phyloP scores from a whole-genome alignment of 2,113 vertebrate genomes.

The Gopherus evgoodei region DNA sequence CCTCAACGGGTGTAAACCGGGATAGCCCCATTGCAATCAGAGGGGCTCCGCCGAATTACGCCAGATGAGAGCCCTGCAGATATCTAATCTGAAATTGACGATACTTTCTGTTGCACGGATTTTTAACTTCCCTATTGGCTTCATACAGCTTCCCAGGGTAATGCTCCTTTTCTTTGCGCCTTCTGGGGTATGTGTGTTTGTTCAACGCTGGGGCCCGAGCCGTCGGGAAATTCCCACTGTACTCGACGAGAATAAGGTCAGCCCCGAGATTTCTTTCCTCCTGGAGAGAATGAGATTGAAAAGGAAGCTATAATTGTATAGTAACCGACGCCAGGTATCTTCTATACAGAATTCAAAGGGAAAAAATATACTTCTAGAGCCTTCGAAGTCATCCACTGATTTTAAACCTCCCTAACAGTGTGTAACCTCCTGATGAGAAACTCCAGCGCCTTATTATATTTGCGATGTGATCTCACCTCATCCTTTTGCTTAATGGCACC shows the following conservation, averaged over 20 bases:
- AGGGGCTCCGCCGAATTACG: neutral
- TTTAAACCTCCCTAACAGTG: neutral
- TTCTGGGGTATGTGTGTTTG: accelerated
- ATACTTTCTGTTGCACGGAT: neutral
- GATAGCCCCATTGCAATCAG: accelerated
- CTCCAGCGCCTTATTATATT: neutral
- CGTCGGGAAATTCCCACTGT: neutral
- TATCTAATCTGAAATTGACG: neutral
- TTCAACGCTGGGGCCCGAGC: accelerated
- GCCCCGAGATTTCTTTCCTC: neutral
- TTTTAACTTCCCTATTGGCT: neutral
- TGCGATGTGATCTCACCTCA: neutral
- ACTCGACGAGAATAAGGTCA: neutral
- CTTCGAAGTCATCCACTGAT: neutral
- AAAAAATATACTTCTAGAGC: neutral
- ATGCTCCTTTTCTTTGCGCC: accelerated
- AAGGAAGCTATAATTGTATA: neutral
- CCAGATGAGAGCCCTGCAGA: accelerated
- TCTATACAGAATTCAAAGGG: neutral
- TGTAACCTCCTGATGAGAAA: neutral
- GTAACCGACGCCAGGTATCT: neutral
- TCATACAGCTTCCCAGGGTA: neutral
- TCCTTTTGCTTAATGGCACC: slow-evolving; percentile 42
- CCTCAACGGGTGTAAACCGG: neutral
- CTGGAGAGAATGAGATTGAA: neutral